Evolutionary conservation across 2,888 invertebrate species (phyloP).

Genomic region (Gymnosoma rotundatum): DNA sequence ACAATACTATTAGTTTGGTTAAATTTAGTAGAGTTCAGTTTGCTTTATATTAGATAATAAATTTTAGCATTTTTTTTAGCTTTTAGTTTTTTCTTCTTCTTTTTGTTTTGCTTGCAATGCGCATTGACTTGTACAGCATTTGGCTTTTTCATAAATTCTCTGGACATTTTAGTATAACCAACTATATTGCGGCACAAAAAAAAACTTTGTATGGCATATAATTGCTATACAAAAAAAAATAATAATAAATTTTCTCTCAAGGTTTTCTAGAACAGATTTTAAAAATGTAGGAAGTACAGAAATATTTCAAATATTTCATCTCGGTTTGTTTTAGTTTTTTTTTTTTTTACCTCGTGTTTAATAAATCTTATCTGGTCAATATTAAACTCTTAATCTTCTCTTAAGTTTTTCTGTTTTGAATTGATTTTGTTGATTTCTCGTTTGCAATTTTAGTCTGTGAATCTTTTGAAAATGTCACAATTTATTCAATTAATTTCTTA

Average conservation of each 20-base stretch:
- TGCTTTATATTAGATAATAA: constrained; percentile 53
- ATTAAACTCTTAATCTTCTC: constrained; percentile 17
- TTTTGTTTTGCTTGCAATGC: too few relatives aligned
- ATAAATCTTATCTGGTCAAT: constrained; percentile 41
- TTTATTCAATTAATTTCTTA: too few relatives aligned
- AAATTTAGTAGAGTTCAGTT: constrained; percentile 13
- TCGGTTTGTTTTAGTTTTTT: background rate
- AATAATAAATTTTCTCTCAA: constrained; percentile 10
- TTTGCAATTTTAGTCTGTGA: too few relatives aligned
- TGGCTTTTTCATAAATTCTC: background rate
- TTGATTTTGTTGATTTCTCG: too few relatives aligned
- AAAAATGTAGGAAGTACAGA: background rate
- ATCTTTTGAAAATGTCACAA: too few relatives aligned
- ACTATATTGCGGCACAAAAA: background rate
- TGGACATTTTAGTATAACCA: background rate
- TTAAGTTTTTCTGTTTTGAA: background rate
- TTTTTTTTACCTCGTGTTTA: background rate
- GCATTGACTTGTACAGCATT: background rate
- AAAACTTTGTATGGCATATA: background rate
- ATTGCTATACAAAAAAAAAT: background rate
- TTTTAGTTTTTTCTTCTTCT: background rate
- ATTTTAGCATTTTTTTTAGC: constrained; percentile 25
- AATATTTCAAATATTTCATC: background rate
- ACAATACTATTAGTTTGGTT: constrained; percentile 16
- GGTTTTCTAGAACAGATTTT: constrained; percentile 22